phyloP scores from a whole-genome alignment of 1,140 invertebrate genomes.

The Aphis gossypii region DNA sequence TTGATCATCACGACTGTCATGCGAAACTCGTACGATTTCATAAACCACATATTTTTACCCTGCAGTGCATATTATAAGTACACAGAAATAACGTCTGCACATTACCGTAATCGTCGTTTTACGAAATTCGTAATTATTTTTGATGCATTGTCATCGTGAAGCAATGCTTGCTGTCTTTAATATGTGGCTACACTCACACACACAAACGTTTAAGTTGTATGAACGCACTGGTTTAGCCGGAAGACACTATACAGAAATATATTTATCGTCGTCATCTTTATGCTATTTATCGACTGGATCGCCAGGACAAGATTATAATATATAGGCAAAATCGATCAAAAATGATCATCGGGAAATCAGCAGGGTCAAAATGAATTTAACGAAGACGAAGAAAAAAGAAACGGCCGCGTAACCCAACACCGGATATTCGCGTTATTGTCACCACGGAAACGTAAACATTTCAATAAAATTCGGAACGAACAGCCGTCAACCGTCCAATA shows the following conservation, averaged over 20 bases:
- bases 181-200: background rate
- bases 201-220: background rate
- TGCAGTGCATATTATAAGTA: background rate
- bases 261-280: background rate
- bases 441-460: slow-evolving; percentile 51
- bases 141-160: background rate
- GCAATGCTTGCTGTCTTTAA: background rate
- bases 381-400: background rate
- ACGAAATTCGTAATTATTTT: slow-evolving; percentile 2
- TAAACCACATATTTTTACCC: background rate
- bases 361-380: background rate
- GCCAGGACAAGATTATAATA: background rate
- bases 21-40: background rate
- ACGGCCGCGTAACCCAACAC: slow-evolving; percentile 38
- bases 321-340: background rate
- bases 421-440: slow-evolving; percentile 44
- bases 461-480: background rate
- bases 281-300: background rate
- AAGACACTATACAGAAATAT: background rate
- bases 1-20: background rate
- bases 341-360: background rate
- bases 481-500: background rate
- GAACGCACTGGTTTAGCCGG: background rate
- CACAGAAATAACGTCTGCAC: background rate
- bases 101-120: background rate